Evolutionary conservation across 2,888 invertebrate species (phyloP).

Genomic region (Cryptus viduatorius): DNA sequence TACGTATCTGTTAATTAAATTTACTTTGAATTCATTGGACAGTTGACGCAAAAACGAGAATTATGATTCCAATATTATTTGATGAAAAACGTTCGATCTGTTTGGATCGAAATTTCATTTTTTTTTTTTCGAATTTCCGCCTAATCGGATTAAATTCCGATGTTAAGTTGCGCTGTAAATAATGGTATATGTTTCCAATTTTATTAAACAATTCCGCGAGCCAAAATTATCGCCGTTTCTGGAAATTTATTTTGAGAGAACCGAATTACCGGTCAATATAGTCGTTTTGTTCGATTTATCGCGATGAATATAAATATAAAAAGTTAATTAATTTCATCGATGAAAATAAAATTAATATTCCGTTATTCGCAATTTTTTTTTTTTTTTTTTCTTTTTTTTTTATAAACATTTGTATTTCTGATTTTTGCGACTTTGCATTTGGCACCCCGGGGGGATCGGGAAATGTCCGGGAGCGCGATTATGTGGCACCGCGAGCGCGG

Average conservation of each 20-base stretch:
- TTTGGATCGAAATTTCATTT: too few relatives aligned
- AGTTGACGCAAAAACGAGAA: background rate
- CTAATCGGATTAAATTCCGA: background rate
- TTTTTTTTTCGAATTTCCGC: too few relatives aligned
- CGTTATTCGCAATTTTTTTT: background rate
- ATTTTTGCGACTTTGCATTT: constrained; percentile 2
- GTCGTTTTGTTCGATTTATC: background rate
- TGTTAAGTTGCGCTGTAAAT: background rate
- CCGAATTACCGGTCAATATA: background rate
- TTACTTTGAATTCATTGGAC: background rate
- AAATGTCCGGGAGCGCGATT: constrained; percentile 47
- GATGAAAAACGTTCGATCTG: background rate
- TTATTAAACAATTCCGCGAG: background rate
- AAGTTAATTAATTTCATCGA: background rate
- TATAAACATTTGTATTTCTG: background rate
- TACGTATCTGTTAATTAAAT: constrained; percentile 10
- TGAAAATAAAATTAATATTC: background rate
- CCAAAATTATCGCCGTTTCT: background rate
- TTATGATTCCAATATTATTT: background rate
- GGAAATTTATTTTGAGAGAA: background rate
- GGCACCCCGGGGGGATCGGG: constrained; percentile 19
- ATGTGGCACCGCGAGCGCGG: constrained; percentile 56
- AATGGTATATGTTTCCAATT: background rate
- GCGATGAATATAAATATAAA: background rate
- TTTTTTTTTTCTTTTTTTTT: constrained; percentile 15